A percentile compares a stretch with the other conserved stretches of the same genome.
These are phyloP conservation scores for Deilephila porcellus DNA, from an alignment of 2,888 invertebrate species.

Conservation along the genomic window DNA sequence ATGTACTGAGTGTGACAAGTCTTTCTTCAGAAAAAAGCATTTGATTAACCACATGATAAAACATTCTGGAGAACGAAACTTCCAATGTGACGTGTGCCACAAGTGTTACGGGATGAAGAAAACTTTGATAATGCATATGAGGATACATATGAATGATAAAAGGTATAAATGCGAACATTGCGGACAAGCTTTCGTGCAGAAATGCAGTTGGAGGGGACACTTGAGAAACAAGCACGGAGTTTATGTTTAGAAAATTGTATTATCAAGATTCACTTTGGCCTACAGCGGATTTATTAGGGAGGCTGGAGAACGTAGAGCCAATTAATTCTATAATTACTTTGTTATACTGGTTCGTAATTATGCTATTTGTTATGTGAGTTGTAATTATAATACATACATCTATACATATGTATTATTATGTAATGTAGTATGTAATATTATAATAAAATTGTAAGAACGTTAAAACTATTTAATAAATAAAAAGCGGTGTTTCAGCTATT, in stretches of 20 bases:
- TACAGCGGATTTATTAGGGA: neutral
- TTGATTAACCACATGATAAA: constrained; percentile 31
- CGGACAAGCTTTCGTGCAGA: constrained; percentile 52
- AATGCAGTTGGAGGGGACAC: constrained; percentile 49
- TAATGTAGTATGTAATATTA: too few relatives aligned
- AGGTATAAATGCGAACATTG: constrained; percentile 53
- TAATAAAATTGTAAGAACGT: too few relatives aligned
- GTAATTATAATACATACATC: too few relatives aligned
- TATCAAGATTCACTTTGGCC: too few relatives aligned
- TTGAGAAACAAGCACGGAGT: constrained; percentile 30
- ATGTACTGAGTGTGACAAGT: constrained; percentile 66
- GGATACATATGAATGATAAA: constrained; percentile 54
- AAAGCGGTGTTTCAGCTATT: neutral
- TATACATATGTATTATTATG: too few relatives aligned
- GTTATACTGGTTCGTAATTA: neutral
- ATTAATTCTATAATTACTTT: neutral
- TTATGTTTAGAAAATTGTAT: neutral
- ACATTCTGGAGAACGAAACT: constrained; percentile 30
- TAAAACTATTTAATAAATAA: neutral
- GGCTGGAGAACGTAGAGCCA: neutral
- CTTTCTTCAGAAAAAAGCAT: constrained; percentile 35
- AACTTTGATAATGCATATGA: constrained; percentile 52
- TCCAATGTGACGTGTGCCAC: constrained; percentile 32
- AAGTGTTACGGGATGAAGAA: constrained; percentile 51
- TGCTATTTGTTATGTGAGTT: too few relatives aligned